Evolutionary conservation across 1,140 invertebrate genomes (phyloP), one percentile per base, ranked within the genome.

Genomic region (Bombus waltoni): DNA sequence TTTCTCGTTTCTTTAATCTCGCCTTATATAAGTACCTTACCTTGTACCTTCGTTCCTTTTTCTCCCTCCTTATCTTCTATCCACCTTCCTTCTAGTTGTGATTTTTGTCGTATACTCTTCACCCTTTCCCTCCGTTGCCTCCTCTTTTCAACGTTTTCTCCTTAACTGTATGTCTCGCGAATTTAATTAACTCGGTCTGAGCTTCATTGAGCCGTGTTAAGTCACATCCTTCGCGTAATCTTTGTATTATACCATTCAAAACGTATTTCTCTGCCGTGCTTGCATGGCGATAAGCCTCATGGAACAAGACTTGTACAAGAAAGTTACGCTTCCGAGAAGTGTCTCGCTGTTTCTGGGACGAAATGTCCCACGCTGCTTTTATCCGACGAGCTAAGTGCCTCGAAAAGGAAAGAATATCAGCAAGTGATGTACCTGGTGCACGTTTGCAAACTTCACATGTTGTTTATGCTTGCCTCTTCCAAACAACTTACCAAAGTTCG

Each of bases 151-250:
- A 9, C 25, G 44, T 47, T 77, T 62, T 13, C 82, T 70, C 28
- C n/a, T 25, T 42, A 42, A 15, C 10, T 9, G 40, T 10, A 32
- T 3, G 62, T 66, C 75, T 38, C 42, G 70, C 77, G 81, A 88
- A 91, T 92, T 93, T 92, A 92, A 93, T 93, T 93, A 93, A 93
- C 90, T 91, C 83, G 85, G 78, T 89, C 88, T 86, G 90, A 92
- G 89, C 87, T 91, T 92, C 89, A 92, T 92, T 87, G 88, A 91
- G 91, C 89, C 91, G 90, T 87, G 88, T 89, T 90, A 92, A 93
- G 91, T 92, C 90, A 90, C 92, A 91, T 91, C 76, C 68, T 84
- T 81, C 81, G 80, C 87, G 89, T 89, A 92, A 92, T 93, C 92
- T 92, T 92, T 90, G 92, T 87, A 89, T 91, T 90, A 87, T 88